A percentile compares a stretch with the other conserved stretches of the same genome.
phyloP scores from a whole-genome alignment of 2,113 vertebrate species.

The Sardina pilchardus region DNA sequence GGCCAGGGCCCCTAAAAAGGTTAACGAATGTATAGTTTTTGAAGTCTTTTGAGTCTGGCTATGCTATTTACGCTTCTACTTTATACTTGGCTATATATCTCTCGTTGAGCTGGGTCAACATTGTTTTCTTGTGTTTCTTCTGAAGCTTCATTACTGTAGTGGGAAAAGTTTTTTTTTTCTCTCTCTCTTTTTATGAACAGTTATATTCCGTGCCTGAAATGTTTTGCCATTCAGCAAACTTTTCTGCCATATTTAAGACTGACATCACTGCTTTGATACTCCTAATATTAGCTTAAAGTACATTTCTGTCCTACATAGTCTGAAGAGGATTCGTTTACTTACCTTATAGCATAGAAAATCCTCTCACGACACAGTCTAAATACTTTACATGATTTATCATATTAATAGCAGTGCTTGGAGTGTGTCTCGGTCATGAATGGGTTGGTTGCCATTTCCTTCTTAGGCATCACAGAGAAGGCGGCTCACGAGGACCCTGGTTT shows the following conservation, averaged over 20 bases:
- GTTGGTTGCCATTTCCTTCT: background rate
- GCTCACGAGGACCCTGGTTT: background rate
- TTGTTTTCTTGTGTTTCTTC: background rate
- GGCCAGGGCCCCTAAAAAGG: background rate
- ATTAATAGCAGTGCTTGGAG: background rate
- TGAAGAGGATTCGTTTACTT: background rate
- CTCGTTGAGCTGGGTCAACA: background rate
- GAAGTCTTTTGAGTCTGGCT: background rate
- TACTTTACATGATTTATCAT: background rate
- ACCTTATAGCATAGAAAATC: background rate
- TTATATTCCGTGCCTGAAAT: background rate
- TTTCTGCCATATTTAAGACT: background rate
- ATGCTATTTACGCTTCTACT: background rate
- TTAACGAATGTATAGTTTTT: background rate
- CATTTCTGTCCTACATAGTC: background rate
- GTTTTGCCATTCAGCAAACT: background rate
- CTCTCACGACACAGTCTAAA: background rate
- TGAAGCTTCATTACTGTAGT: background rate
- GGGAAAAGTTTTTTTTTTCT: background rate
- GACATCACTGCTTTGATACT: background rate
- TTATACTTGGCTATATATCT: background rate
- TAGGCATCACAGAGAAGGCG: background rate
- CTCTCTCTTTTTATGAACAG: background rate
- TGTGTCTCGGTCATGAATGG: background rate
- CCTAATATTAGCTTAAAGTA: constrained; percentile 6